Evolutionary conservation across 2,888 invertebrate species (phyloP).

Genomic region (Rhabditophanes sp.): DNA sequence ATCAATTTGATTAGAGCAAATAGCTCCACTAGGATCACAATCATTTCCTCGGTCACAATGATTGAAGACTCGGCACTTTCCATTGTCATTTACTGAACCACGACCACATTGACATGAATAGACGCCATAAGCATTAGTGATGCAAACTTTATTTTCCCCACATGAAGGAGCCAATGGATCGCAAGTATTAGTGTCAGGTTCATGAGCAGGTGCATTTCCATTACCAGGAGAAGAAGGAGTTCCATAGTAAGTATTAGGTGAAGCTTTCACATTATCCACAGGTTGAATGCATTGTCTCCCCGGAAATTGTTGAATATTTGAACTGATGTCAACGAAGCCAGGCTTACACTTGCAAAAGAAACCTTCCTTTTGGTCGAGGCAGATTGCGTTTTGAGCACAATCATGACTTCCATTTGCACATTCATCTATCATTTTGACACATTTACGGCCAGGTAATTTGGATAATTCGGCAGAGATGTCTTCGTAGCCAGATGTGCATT

Average conservation of each 20-base stretch:
- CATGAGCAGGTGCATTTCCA: no score
- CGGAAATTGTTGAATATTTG: constrained; percentile 27
- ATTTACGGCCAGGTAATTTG: constrained; percentile 31
- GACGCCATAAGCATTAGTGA: no score
- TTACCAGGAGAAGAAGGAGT: no score
- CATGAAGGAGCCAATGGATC: no score
- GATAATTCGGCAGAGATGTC: constrained; percentile 27
- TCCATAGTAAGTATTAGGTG: no score
- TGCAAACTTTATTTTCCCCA: no score
- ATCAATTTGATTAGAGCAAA: constrained; percentile 13
- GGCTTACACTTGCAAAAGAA: constrained; percentile 72
- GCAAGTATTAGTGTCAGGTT: no score
- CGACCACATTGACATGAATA: no score
- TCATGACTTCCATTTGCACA: constrained; percentile 53
- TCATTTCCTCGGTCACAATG: constrained; percentile 4
- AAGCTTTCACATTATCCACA: no score
- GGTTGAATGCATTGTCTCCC: constrained; percentile 36
- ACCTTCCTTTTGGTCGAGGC: constrained; percentile 71
- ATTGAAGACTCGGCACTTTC: constrained; percentile 3
- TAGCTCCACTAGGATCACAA: constrained; percentile 2
- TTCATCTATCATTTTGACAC: constrained; percentile 28
- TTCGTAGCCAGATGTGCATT: constrained; percentile 30
- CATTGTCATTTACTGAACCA: background rate
- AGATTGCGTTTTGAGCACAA: constrained; percentile 68
- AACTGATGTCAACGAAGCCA: constrained; percentile 55